Percentiles rank a stretch among this genome's conserved stretches.
Evolutionary conservation across 2,888 invertebrate species (phyloP).

Genomic region (Heliconius hortense): DNA sequence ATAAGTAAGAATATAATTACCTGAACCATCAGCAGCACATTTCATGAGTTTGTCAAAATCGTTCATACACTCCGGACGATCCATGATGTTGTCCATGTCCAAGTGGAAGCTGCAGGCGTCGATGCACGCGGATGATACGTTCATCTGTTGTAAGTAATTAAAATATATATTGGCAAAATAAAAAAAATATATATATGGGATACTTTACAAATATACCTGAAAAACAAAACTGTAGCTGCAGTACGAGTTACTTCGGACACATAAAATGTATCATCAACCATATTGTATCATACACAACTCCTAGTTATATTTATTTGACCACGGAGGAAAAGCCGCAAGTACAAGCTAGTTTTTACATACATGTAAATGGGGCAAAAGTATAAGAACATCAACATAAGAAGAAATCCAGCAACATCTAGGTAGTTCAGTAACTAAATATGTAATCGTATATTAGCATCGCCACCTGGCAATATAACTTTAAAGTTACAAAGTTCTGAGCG

Average conservation of each 20-base stretch:
- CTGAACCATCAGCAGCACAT: slow-evolving; percentile 90
- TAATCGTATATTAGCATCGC: slow-evolving; percentile 2
- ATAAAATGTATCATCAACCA: too few species aligned
- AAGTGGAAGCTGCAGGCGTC: slow-evolving; percentile 92
- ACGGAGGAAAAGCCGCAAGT: not conserved
- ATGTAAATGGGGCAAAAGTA: not conserved
- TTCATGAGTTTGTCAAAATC: slow-evolving; percentile 93
- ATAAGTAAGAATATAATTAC: slow-evolving; percentile 53
- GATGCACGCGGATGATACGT: slow-evolving; percentile 89
- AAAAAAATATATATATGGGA: too few species aligned
- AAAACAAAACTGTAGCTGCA: too few species aligned
- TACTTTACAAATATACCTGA: too few species aligned
- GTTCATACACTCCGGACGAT: slow-evolving; percentile 89
- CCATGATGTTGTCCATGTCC: slow-evolving; percentile 91
- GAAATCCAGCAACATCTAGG: not conserved
- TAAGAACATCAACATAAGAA: not conserved
- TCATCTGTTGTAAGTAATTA: slow-evolving; percentile 65
- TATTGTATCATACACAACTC: not conserved
- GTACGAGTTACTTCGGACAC: too few species aligned
- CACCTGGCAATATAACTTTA: slow-evolving; percentile 21
- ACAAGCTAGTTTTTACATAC: too few species aligned
- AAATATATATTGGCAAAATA: not conserved
- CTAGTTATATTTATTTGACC: not conserved
- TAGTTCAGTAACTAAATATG: slow-evolving; percentile 1
- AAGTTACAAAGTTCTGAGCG: slow-evolving; percentile 20